Percentiles rank a stretch among this genome's conserved stretches.
Conservation (phyloP, 2,113 vertebrate species). For the Gallinago paraguaiae region DNA sequence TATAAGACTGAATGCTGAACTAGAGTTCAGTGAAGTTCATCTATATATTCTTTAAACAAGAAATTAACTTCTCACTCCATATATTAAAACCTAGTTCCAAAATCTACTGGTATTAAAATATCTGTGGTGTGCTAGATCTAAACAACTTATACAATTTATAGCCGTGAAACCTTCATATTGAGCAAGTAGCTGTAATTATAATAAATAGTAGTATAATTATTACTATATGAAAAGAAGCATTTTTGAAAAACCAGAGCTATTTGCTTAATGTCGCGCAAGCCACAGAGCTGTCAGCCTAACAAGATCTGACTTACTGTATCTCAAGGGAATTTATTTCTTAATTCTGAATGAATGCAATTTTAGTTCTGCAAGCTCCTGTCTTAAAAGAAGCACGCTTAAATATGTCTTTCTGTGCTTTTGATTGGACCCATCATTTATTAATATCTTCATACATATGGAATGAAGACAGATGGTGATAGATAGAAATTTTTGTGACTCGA, state of each 20-base stretch:
- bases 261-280: fast-evolving
- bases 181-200: not conserved
- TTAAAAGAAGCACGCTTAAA: not conserved
- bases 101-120: not conserved
- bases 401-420: not conserved
- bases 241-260: not conserved
- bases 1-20: not conserved
- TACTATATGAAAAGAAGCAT: not conserved
- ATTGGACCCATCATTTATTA: not conserved
- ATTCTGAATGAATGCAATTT: not conserved
- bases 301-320: not conserved
- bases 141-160: not conserved
- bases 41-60: not conserved
- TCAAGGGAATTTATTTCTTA: not conserved
- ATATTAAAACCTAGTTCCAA: not conserved
- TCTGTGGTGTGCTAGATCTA: not conserved
- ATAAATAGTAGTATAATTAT: not conserved
- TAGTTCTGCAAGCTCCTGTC: not conserved
- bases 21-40: not conserved
- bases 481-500: not conserved
- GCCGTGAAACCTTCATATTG: not conserved
- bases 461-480: not conserved
- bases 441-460: not conserved
- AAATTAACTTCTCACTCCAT: not conserved
- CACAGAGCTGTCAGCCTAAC: not conserved